These are phyloP conservation scores for Synergus gifuensis DNA, from an alignment of 2,888 invertebrate genomes.

Conservation along the genomic window DNA sequence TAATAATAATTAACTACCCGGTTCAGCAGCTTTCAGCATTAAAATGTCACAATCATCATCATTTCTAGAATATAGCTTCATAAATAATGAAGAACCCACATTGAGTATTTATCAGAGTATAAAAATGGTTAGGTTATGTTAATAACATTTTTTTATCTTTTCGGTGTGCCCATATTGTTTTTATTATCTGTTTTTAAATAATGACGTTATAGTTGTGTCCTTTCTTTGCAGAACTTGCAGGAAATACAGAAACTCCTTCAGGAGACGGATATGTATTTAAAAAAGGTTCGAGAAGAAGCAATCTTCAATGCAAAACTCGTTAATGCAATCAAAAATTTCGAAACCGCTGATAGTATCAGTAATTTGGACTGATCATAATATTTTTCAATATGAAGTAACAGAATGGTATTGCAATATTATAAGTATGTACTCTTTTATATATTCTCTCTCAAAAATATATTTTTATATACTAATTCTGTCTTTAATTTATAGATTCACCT, in stretches of 20 bases:
- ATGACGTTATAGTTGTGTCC: background rate
- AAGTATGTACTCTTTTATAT: background rate
- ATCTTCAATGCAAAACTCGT: background rate
- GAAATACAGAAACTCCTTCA: background rate
- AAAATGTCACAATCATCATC: background rate
- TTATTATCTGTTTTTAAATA: background rate
- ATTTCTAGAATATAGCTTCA: background rate
- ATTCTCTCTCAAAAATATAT: background rate
- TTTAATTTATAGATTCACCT: background rate
- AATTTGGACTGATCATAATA: background rate
- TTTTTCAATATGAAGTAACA: background rate
- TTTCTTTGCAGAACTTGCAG: constrained; percentile 7
- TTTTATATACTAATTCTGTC: background rate
- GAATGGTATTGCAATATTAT: background rate
- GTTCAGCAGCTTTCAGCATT: background rate
- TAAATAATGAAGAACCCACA: background rate
- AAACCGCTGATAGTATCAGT: background rate
- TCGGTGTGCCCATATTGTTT: no score
- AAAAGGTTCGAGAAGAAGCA: background rate
- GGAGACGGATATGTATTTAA: background rate
- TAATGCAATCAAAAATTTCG: background rate
- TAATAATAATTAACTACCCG: background rate
- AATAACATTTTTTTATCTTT: background rate
- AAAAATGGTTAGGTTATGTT: constrained; percentile 6
- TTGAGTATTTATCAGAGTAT: background rate